phyloP scores from a whole-genome alignment of 2,888 invertebrate species.

The Parasteatoda lunata region DNA sequence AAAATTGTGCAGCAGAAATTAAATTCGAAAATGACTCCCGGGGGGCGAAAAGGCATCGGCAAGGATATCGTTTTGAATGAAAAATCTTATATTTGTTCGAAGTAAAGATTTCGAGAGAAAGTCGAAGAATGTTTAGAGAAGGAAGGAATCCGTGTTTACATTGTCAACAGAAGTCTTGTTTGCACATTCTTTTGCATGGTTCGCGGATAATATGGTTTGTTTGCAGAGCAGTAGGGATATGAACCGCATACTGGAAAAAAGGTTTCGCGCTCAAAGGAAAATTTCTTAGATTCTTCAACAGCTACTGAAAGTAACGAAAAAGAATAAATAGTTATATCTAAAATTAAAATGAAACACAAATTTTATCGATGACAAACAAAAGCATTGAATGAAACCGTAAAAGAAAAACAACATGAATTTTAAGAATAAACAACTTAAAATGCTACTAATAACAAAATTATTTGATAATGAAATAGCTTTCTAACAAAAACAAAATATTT shows the following conservation, averaged over 20 bases:
- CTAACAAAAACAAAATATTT: no score
- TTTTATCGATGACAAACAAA: no score
- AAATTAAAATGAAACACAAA: no score
- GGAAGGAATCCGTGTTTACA: conserved; percentile 51
- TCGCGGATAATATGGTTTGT: conserved; percentile 40
- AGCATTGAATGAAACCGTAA: no score
- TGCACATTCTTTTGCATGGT: conserved; percentile 58
- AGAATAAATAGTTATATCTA: not conserved
- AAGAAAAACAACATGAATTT: no score
- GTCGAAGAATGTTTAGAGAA: conserved; percentile 58
- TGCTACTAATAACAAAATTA: no score
- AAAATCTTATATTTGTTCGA: conserved; percentile 53
- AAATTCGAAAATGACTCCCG: conserved; percentile 41
- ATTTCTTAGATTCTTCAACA: not conserved
- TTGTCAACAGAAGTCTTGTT: conserved; percentile 55
- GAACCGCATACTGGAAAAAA: conserved; percentile 16
- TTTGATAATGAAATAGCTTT: no score
- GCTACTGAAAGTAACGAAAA: not conserved
- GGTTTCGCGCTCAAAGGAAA: not conserved
- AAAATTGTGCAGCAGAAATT: conserved; percentile 34
- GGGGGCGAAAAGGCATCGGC: not conserved
- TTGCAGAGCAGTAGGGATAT: conserved; percentile 25
- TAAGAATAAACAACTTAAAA: no score
- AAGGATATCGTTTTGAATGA: conserved; percentile 21
- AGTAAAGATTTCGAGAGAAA: conserved; percentile 41